phyloP scores from a whole-genome alignment of 2,797 vertebrate species.

The Pipistrellus pygmaeus region DNA sequence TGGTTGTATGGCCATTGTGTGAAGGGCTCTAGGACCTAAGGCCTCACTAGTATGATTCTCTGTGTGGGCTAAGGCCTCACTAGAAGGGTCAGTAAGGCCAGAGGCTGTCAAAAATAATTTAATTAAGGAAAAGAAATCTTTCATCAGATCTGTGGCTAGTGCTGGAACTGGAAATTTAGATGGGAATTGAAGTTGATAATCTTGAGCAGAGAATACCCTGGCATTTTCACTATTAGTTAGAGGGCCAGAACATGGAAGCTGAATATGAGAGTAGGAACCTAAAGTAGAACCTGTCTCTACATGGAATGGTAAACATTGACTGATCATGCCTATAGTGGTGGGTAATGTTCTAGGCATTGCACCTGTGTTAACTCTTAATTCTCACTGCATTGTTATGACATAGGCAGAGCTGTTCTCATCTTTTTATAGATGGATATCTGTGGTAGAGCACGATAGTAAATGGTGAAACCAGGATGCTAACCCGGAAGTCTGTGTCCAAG shows the following conservation, averaged over 20 bases:
- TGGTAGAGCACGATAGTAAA: neutral
- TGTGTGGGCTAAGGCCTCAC: neutral
- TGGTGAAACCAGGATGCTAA: neutral
- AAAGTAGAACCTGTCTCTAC: neutral
- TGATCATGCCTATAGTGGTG: too few relatives aligned
- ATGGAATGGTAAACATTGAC: neutral
- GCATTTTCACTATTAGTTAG: neutral
- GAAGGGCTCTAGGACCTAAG: neutral
- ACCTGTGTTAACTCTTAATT: neutral
- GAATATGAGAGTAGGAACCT: neutral
- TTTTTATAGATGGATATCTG: neutral
- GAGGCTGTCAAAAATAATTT: neutral
- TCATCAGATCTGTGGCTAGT: neutral
- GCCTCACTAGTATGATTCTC: neutral
- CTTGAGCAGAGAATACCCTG: neutral
- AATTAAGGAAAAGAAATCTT: neutral
- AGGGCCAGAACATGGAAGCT: neutral
- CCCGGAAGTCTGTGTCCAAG: neutral
- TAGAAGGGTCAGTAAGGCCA: neutral
- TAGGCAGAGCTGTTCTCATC: neutral
- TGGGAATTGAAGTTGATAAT: neutral
- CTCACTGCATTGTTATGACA: neutral
- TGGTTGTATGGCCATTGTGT: neutral
- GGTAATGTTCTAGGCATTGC: neutral
- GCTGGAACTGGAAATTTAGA: neutral